These are phyloP conservation scores for Tachypleus tridentatus DNA, from an alignment of 1,140 invertebrate species.

Conservation along the genomic window DNA sequence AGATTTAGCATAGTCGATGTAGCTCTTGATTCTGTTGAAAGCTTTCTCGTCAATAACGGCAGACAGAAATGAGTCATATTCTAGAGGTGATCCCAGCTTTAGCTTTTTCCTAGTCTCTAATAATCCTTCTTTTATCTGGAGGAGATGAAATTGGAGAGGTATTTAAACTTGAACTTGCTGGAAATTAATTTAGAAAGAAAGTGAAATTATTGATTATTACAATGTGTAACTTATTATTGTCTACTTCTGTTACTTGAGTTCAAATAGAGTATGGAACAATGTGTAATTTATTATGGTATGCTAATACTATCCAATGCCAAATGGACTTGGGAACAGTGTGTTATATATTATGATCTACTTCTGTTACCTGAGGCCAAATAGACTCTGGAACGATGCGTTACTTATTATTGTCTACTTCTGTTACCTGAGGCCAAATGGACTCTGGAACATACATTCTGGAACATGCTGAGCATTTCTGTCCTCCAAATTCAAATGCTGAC, in stretches of 20 bases:
- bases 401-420: no score
- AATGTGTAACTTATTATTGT: not conserved
- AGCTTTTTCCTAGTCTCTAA: constrained; percentile 49
- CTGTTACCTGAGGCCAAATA: no score
- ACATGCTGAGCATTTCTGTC: constrained; percentile 98
- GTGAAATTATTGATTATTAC: not conserved
- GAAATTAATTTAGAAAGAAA: not conserved
- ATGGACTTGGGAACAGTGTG: no score
- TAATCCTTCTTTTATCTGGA: constrained; percentile 48
- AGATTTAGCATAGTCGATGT: constrained; percentile 79
- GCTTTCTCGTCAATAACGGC: constrained; percentile 94
- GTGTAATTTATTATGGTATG: no score
- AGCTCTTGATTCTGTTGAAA: constrained; percentile 76
- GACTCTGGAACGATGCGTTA: constrained; percentile 35
- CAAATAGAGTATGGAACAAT: not conserved
- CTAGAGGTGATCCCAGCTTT: constrained; percentile 74
- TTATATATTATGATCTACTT: no score
- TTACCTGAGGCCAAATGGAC: constrained; percentile 66
- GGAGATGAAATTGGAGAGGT: no score
- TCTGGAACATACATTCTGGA: constrained; percentile 89
- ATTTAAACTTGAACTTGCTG: no score
- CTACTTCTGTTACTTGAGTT: no score
- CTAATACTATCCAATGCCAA: no score
- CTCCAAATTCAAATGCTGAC: constrained; percentile 86
- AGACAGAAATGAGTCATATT: constrained; percentile 71